phyloP scores from a whole-genome alignment of 1,140 invertebrate species.

The Drosophila biarmipes region DNA sequence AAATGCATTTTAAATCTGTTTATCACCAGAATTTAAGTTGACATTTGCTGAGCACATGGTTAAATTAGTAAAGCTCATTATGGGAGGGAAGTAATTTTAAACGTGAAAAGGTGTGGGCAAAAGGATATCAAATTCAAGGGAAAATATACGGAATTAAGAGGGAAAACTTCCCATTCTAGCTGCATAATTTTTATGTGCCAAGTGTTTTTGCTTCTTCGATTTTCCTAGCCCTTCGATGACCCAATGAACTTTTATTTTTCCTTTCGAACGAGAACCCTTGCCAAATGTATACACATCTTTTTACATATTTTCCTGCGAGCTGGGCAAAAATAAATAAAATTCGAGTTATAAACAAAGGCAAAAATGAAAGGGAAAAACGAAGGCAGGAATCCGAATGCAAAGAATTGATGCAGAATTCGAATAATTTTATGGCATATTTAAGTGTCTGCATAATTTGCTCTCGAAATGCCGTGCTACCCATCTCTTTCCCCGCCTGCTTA shows the following conservation, averaged over 20 bases:
- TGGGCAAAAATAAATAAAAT: constrained; percentile 38
- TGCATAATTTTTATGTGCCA: constrained; percentile 27
- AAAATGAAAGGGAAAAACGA: background rate
- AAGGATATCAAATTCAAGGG: background rate
- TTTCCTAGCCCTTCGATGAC: constrained; percentile 13
- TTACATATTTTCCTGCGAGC: constrained; percentile 8
- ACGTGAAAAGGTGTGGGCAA: background rate
- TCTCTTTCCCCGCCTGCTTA: background rate
- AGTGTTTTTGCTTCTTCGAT: constrained; percentile 10
- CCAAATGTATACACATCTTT: constrained; percentile 15
- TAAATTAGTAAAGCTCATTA: constrained; percentile 9
- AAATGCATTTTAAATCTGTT: constrained; percentile 28
- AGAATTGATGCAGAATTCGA: constrained; percentile 71
- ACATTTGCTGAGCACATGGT: constrained; percentile 2
- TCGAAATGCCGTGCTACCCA: constrained; percentile 22
- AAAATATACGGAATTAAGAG: background rate
- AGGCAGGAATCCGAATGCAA: constrained; percentile 36
- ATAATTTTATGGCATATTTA: constrained; percentile 81
- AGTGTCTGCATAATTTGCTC: constrained; percentile 76
- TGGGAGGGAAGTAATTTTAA: background rate
- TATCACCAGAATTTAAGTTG: constrained; percentile 31
- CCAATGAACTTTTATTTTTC: constrained; percentile 20
- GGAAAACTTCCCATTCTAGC: background rate
- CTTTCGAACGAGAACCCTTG: background rate
- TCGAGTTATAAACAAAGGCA: constrained; percentile 39